A percentile compares a stretch with the other conserved stretches of the same genome.
These are phyloP conservation scores for Xenopus borealis DNA, from an alignment of 2,113 vertebrate genomes.

Conservation along the genomic window DNA sequence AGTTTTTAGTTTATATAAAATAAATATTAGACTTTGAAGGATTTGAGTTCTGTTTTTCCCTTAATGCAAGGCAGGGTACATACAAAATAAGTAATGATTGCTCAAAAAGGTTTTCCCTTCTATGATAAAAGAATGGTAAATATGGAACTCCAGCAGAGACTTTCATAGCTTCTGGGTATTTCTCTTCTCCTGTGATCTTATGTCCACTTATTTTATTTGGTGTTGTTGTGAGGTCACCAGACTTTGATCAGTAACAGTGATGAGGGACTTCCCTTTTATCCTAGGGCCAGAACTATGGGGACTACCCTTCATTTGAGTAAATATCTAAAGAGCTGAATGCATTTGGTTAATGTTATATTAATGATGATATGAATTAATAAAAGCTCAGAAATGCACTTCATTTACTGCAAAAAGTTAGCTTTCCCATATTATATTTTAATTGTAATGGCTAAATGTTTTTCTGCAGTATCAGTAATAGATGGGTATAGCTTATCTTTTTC, in stretches of 20 bases:
- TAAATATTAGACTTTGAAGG: too few relatives aligned
- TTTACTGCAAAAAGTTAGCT: neutral
- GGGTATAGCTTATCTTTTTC: too few relatives aligned
- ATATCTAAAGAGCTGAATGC: conserved; percentile 46
- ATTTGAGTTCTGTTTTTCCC: too few relatives aligned
- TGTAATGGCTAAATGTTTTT: too few relatives aligned
- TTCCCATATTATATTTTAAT: neutral
- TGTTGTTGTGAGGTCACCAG: conserved; percentile 77
- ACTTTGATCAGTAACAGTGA: conserved; percentile 76
- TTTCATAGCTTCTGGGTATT: conserved; percentile 74
- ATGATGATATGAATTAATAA: conserved; percentile 23
- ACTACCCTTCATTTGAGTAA: conserved; percentile 56
- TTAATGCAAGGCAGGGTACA: too few relatives aligned
- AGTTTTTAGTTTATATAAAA: too few relatives aligned
- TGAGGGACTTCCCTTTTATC: conserved; percentile 70
- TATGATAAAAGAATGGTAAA: conserved; percentile 73
- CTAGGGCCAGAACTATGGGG: conserved; percentile 57
- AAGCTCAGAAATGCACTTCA: neutral
- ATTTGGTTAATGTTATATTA: conserved; percentile 21
- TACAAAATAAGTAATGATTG: conserved; percentile 62
- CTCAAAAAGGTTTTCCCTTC: conserved; percentile 67
- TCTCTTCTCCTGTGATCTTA: conserved; percentile 79
- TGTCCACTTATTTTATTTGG: conserved; percentile 77
- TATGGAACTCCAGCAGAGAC: conserved; percentile 75
- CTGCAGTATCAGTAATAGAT: too few relatives aligned